Conservation (phyloP, 2,888 invertebrate genomes). For the Idaea biselata region DNA sequence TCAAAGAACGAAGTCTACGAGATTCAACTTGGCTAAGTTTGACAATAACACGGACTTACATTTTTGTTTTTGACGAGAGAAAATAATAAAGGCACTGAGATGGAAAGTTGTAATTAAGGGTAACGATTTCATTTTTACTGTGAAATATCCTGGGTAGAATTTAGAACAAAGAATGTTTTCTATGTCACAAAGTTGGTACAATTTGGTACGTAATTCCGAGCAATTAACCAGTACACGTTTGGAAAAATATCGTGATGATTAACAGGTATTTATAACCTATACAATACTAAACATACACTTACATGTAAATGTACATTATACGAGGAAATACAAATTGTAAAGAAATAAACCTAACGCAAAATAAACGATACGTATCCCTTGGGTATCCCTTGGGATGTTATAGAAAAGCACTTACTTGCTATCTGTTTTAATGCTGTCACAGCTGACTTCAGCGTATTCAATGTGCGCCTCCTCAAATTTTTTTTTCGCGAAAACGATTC, state of each 20-base stretch:
- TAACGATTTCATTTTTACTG: not conserved
- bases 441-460: conserved; percentile 72
- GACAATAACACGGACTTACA: not conserved
- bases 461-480: conserved; percentile 68
- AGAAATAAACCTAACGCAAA: conserved; percentile 23
- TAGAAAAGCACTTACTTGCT: conserved; percentile 62
- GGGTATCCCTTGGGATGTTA: not conserved
- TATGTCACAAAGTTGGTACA: not conserved
- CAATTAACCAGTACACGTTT: too few species aligned
- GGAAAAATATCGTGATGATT: too few species aligned
- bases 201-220: not conserved
- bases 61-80: not conserved
- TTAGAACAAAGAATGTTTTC: not conserved
- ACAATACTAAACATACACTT: not conserved
- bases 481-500: conserved; percentile 69
- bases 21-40: not conserved
- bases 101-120: conserved; percentile 1
- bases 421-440: conserved; percentile 73
- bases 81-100: not conserved
- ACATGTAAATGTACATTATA: not conserved
- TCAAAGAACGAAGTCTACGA: not conserved
- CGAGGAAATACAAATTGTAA: conserved; percentile 28
- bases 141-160: too few species aligned
- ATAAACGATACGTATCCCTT: not conserved
- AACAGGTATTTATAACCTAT: not conserved